These are phyloP conservation scores for Scomber scombrus DNA, from an alignment of 2,113 vertebrate genomes.

Conservation along the genomic window DNA sequence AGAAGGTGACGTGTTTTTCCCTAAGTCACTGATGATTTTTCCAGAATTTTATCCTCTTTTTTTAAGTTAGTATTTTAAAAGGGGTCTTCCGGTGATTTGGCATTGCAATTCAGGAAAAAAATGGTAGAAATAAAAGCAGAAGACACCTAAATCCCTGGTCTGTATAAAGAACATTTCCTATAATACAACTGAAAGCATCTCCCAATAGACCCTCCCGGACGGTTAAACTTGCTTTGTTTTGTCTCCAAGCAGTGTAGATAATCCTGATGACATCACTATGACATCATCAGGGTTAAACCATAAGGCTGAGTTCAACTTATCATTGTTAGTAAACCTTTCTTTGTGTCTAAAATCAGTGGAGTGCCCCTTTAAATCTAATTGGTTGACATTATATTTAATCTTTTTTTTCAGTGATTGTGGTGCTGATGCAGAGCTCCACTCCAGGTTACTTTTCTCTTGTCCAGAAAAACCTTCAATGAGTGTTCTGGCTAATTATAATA, in stretches of 20 bases:
- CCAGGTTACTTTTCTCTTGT: not conserved
- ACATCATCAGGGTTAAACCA: not conserved
- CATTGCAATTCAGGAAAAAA: not conserved
- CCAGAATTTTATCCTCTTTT: not conserved
- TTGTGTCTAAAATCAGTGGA: not conserved
- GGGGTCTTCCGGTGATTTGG: too few species aligned
- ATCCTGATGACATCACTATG: constrained; percentile 11
- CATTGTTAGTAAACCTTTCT: not conserved
- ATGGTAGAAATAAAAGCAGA: not conserved
- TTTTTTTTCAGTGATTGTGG: too few species aligned
- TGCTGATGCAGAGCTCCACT: not conserved
- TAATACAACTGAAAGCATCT: not conserved
- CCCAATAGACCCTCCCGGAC: not conserved
- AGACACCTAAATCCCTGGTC: not conserved
- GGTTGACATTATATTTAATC: not conserved
- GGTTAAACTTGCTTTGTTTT: not conserved
- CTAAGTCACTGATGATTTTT: not conserved
- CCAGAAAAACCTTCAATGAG: not conserved
- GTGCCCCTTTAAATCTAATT: not conserved
- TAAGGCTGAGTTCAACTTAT: too few species aligned
- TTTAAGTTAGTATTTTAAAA: not conserved
- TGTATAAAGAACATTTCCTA: not conserved
- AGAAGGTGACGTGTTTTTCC: not conserved
- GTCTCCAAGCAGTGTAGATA: not conserved
- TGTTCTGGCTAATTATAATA: not conserved